Base-by-base conservation (phyloP, 2,888 invertebrate species). In the Trachelus tabidus region DNA sequence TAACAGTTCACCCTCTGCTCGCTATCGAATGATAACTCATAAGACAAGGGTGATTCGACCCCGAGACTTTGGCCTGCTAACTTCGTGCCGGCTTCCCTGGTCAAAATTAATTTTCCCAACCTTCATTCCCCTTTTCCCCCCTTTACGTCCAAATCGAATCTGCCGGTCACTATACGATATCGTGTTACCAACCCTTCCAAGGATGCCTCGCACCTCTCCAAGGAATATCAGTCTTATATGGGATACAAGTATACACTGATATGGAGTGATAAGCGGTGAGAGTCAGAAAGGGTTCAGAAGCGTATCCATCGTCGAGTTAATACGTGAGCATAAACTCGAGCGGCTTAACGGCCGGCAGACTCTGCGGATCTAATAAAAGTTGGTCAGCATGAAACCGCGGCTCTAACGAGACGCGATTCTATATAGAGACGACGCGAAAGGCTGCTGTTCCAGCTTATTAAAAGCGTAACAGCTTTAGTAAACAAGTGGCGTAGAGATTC, bases 391-490 rank as follows among this genome's bases (percentile, higher is more conserved):
- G 79, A 78, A 79, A 77, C 78, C 78, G 75, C 78, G 56, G 37
- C 33, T 40, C 79, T 80, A 83, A 81, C 81, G 81, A 80, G 80
- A 76, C 34, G 34, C 15, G 37, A 69, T 77, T 71, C 68, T 74
- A 56, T n/a, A 68, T 79, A 78, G 76, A 80, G 34, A 76, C 40
- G 68, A 73, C 75, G 40, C 75, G 75, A 79, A 75, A 78, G 79
- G 76, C 76, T 78, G 81, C 77, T 68, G 81, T 81, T 87, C 86
- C 82, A 85, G 88, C 87, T 89, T 90, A 89, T 90, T 90, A 89
- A 90, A 90, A 88, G 86, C 85, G 83, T 81, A 90, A 89, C 85
- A 82, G 85, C 87, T 83, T 87, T 87, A 87, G 89, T 90, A 89
- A 89, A 89, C 87, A 89, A 77, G 75, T 40, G 69, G 56, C 23